phyloP scores from a whole-genome alignment of 1,140 invertebrate species.

The Drosophila nigromelanica region DNA sequence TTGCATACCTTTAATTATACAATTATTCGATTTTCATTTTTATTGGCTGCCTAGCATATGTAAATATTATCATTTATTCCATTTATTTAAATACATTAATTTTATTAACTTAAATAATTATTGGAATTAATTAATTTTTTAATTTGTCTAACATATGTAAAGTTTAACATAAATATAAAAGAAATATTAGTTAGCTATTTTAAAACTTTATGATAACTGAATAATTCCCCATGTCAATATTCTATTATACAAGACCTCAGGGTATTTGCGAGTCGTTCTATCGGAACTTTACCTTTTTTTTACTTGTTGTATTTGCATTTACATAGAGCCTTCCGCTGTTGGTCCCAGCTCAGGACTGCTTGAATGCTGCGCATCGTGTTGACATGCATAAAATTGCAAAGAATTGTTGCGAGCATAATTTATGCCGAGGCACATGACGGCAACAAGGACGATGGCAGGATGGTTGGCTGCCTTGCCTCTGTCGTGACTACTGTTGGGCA shows the following conservation, averaged over 20 bases:
- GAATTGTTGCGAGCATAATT: constrained; percentile 61
- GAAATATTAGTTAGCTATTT: too few relatives aligned
- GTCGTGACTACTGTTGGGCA: constrained; percentile 22
- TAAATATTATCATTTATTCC: too few relatives aligned
- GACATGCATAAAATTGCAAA: constrained; percentile 72
- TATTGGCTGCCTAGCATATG: too few relatives aligned
- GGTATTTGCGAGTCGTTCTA: constrained; percentile 5
- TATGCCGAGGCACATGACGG: constrained; percentile 23
- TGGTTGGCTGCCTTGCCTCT: background rate
- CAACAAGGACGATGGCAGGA: background rate
- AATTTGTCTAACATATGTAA: too few relatives aligned
- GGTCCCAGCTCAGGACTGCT: background rate
- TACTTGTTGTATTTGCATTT: constrained; percentile 21
- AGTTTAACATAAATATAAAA: too few relatives aligned
- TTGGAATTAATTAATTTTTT: too few relatives aligned
- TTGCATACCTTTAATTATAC: too few relatives aligned
- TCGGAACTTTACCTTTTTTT: background rate
- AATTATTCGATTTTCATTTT: too few relatives aligned
- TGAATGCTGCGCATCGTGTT: constrained; percentile 45
- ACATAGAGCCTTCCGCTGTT: constrained; percentile 8
- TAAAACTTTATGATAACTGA: too few relatives aligned
- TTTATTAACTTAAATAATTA: too few relatives aligned
- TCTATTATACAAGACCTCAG: background rate
- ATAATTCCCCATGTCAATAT: too few relatives aligned
- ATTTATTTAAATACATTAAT: too few relatives aligned